phyloP scores from a whole-genome alignment of 2,797 vertebrate genomes.

The Thamnophis elegans region DNA sequence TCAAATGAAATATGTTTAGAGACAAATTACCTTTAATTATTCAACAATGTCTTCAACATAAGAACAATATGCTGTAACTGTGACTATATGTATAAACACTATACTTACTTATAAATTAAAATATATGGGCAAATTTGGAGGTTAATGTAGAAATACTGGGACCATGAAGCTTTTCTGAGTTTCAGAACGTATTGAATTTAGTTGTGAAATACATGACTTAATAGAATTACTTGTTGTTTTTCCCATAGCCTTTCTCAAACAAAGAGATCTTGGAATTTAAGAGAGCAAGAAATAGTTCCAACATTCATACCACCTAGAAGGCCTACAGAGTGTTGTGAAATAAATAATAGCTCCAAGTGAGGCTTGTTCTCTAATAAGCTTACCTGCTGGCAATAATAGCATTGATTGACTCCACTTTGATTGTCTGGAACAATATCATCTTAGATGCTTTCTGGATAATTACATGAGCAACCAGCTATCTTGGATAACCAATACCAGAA shows the following conservation, averaged over 20 bases:
- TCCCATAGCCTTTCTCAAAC: background rate
- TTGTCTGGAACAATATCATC: background rate
- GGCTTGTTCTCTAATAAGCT: background rate
- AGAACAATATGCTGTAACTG: background rate
- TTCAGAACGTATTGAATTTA: background rate
- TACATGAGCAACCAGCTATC: background rate
- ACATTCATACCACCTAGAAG: background rate
- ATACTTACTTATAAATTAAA: background rate
- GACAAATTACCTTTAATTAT: background rate
- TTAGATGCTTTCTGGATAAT: background rate
- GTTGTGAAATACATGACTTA: background rate
- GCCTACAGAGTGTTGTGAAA: background rate
- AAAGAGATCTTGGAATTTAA: background rate
- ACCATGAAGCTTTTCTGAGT: background rate
- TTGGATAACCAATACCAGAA: background rate
- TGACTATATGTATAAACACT: background rate
- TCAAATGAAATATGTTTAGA: background rate
- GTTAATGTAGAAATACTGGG: background rate
- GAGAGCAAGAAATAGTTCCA: background rate
- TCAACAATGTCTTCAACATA: background rate
- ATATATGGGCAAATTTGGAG: background rate
- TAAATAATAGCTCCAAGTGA: background rate
- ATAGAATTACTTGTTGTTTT: background rate
- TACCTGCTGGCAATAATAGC: background rate
- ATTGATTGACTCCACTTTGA: background rate